Conservation (phyloP, 2,113 vertebrate species). For the Thalassoma bifasciatum region DNA sequence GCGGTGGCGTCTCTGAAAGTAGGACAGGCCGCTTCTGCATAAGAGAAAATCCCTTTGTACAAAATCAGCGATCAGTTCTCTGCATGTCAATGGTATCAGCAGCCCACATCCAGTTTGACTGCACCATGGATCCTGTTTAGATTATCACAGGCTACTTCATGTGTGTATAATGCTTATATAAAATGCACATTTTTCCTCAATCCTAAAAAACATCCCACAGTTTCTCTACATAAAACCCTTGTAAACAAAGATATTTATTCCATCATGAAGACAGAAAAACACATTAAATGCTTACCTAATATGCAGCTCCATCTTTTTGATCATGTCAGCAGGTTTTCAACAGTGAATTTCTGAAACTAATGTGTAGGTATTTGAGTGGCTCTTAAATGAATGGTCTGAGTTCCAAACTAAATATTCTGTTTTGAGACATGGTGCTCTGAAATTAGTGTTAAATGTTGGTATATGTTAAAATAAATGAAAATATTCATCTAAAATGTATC, state of each 20-base stretch:
- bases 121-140: not conserved
- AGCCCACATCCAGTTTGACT: slow-evolving; percentile 7
- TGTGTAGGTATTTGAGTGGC: no score
- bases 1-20: slow-evolving; percentile 72
- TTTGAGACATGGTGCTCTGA: no score
- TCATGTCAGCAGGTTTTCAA: no score
- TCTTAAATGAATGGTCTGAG: no score
- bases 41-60: slow-evolving; percentile 70
- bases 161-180: not conserved
- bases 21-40: slow-evolving; percentile 67
- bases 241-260: not conserved
- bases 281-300: no score
- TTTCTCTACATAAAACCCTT: not conserved
- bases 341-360: no score
- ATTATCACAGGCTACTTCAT: not conserved
- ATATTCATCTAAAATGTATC: no score
- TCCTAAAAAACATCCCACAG: not conserved
- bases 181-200: not conserved
- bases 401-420: no score
- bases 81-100: slow-evolving; percentile 15
- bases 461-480: no score
- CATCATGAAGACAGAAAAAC: no score
- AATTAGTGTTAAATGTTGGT: no score
- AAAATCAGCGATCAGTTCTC: slow-evolving; percentile 52
- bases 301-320: no score